Conservation (phyloP, 2,797 vertebrate species). For the Phyllotis vaccarum region DNA sequence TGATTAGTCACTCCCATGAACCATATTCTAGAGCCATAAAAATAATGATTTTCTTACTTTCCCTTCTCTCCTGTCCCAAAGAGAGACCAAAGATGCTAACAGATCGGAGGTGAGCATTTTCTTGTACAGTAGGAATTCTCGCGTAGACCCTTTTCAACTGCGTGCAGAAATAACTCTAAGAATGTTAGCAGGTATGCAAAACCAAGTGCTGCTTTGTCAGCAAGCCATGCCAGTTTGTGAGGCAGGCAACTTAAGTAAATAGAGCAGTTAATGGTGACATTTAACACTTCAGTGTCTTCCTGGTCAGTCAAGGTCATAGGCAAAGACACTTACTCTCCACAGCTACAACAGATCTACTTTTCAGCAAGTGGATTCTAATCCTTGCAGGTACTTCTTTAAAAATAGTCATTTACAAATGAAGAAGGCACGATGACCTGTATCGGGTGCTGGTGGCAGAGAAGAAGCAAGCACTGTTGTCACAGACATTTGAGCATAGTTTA, state of each 20-base stretch:
- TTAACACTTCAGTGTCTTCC: not conserved
- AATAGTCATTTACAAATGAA: not conserved
- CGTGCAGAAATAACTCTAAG: not conserved
- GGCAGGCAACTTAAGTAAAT: not conserved
- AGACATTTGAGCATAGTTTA: not conserved
- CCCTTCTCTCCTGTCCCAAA: not conserved
- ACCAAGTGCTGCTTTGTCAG: not conserved
- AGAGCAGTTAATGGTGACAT: not conserved
- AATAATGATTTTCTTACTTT: constrained; percentile 42
- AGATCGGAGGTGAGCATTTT: constrained; percentile 37
- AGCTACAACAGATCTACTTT: not conserved
- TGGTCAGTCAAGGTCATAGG: not conserved
- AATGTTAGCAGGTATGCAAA: not conserved
- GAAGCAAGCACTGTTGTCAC: not conserved
- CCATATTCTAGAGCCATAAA: too few species aligned
- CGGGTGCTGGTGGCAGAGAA: not conserved
- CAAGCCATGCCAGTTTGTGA: constrained; percentile 56
- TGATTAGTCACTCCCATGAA: constrained; percentile 63
- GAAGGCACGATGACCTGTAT: not conserved
- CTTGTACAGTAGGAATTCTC: not conserved
- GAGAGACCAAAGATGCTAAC: constrained; percentile 51
- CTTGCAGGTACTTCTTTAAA: not conserved
- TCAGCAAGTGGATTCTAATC: not conserved
- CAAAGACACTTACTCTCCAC: not conserved
- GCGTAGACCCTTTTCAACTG: not conserved